phyloP scores from a whole-genome alignment of 1,140 invertebrate species.

The Arctopsyche grandis region DNA sequence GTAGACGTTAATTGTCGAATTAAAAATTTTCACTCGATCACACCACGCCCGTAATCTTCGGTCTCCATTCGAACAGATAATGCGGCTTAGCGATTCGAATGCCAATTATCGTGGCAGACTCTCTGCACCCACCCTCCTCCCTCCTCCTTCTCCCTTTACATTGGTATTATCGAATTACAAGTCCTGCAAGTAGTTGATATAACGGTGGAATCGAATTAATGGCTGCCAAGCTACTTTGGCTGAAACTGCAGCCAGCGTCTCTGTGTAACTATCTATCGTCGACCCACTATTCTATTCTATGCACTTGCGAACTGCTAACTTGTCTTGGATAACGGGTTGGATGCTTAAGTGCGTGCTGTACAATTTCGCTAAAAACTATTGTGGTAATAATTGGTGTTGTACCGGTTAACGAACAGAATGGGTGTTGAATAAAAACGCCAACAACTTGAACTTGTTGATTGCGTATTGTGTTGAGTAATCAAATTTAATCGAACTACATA shows the following conservation, averaged over 20 bases:
- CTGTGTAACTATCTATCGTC: background rate
- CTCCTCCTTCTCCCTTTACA: conserved; percentile 34
- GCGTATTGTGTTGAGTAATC: too few species aligned
- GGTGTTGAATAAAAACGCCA: too few species aligned
- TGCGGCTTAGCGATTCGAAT: conserved; percentile 39
- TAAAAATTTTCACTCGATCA: background rate
- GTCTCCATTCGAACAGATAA: background rate
- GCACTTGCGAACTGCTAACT: background rate
- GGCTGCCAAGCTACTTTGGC: conserved; percentile 38
- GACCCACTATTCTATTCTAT: background rate
- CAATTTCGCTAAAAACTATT: conserved; percentile 5
- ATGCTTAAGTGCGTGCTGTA: background rate
- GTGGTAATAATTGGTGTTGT: background rate
- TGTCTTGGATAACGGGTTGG: background rate
- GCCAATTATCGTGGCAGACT: conserved; percentile 46
- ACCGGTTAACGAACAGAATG: background rate
- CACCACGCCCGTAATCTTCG: background rate
- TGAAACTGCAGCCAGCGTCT: conserved; percentile 28
- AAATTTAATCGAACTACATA: too few species aligned
- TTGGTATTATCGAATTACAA: conserved; percentile 48
- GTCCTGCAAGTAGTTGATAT: conserved; percentile 48
- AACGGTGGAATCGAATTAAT: conserved; percentile 49
- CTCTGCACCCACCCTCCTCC: conserved; percentile 1
- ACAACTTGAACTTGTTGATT: too few species aligned
- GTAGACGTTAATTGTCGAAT: background rate